These are phyloP conservation scores for Zingel zingel DNA, from an alignment of 2,113 vertebrate genomes.

Conservation along the genomic window DNA sequence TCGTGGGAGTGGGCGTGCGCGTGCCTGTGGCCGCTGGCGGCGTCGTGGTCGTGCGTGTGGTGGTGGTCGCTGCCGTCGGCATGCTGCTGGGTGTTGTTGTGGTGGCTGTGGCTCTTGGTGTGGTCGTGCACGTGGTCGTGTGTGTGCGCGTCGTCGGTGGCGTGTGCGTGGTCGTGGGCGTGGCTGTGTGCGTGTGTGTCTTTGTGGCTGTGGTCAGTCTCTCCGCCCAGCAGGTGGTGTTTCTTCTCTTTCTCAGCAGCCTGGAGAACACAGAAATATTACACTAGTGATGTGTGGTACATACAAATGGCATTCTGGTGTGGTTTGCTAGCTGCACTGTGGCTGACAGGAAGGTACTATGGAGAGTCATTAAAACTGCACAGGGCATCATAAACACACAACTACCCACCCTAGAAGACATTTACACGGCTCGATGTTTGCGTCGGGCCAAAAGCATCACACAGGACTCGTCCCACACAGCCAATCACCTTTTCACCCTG, in stretches of 20 bases:
- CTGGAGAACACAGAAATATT: slow-evolving; percentile 53
- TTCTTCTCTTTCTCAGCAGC: slow-evolving; percentile 76
- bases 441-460: too few relatives aligned
- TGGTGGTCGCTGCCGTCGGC: slow-evolving; percentile 65
- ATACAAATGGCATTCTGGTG: too few relatives aligned
- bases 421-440: too few relatives aligned
- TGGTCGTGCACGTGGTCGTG: slow-evolving; percentile 73
- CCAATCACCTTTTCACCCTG: too few relatives aligned
- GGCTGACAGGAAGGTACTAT: too few relatives aligned
- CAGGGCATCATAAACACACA: too few relatives aligned
- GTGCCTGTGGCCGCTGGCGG: slow-evolving; percentile 56
- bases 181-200: slow-evolving; percentile 35
- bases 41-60: slow-evolving; percentile 72
- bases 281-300: neutral
- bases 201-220: slow-evolving; percentile 77
- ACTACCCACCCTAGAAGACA: too few relatives aligned
- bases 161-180: slow-evolving; percentile 28
- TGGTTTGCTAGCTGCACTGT: too few relatives aligned
- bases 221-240: slow-evolving; percentile 68
- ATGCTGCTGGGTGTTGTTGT: slow-evolving; percentile 50
- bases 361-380: too few relatives aligned
- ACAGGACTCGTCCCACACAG: too few relatives aligned
- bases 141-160: neutral
- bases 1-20: slow-evolving; percentile 74
- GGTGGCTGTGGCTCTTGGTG: slow-evolving; percentile 66